These are phyloP conservation scores for Menidia beryllina DNA, from an alignment of 2,113 vertebrate species.

Conservation along the genomic window DNA sequence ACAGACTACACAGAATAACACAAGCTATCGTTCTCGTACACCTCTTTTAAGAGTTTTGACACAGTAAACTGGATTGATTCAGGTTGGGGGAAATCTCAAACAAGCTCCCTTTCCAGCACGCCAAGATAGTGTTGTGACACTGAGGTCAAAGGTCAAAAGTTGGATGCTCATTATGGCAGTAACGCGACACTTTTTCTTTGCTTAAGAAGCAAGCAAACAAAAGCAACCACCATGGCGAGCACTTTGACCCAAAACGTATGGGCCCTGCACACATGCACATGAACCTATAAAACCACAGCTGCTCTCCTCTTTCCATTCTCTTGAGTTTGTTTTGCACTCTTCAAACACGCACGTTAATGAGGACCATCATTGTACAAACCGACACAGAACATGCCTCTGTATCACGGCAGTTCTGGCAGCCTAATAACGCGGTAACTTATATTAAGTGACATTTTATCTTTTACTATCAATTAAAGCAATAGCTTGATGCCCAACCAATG, in stretches of 20 bases:
- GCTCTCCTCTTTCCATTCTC: slow-evolving; percentile 35
- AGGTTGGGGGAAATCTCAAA: not conserved
- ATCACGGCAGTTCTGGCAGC: slow-evolving; percentile 60
- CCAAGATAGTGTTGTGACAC: slow-evolving; percentile 12
- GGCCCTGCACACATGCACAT: slow-evolving; percentile 13
- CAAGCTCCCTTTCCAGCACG: slow-evolving; percentile 11
- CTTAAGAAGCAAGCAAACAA: slow-evolving; percentile 8
- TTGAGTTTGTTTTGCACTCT: slow-evolving; percentile 33
- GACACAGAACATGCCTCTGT: slow-evolving; percentile 63
- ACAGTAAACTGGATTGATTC: not conserved
- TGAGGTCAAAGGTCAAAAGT: slow-evolving; percentile 30
- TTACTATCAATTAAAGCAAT: slow-evolving; percentile 71
- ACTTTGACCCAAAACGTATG: slow-evolving; percentile 49
- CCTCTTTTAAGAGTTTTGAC: slow-evolving; percentile 10
- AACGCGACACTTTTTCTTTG: slow-evolving; percentile 46
- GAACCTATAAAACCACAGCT: slow-evolving; percentile 22
- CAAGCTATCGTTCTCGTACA: slow-evolving; percentile 46
- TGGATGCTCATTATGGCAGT: slow-evolving; percentile 37
- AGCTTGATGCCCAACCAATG: slow-evolving; percentile 59
- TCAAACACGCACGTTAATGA: not conserved
- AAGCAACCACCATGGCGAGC: slow-evolving; percentile 7
- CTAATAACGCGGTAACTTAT: slow-evolving; percentile 79
- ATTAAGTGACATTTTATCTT: slow-evolving; percentile 77
- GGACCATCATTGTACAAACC: slow-evolving; percentile 46
- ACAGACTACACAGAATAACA: slow-evolving; percentile 26